Conservation (phyloP, 2,113 vertebrate species). For the Cariama cristata region DNA sequence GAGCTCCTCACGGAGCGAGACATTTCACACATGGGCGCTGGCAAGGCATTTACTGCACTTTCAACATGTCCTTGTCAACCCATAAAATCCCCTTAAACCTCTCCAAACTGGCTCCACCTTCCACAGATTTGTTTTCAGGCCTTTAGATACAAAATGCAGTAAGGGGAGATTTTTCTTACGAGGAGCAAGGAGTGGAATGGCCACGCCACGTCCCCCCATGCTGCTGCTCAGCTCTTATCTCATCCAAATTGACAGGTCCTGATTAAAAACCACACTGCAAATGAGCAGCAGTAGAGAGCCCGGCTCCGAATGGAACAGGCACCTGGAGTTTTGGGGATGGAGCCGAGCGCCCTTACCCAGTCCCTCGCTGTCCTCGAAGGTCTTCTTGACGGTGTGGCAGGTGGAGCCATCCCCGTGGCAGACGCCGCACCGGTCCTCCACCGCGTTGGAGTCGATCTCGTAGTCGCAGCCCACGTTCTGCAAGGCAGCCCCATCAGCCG, state of each 20-base stretch:
- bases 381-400: slow-evolving; percentile 88
- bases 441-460: slow-evolving; percentile 86
- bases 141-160: neutral
- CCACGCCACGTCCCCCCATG: rapidly evolving
- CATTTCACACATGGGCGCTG: rapidly evolving
- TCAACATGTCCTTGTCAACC: neutral
- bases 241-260: rapidly evolving
- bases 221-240: rapidly evolving
- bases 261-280: neutral
- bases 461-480: slow-evolving; percentile 95
- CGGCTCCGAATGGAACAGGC: rapidly evolving
- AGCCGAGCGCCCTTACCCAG: slow-evolving; percentile 76
- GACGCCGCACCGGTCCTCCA: slow-evolving; percentile 92
- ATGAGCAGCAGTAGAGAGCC: neutral
- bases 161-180: neutral
- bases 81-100: neutral
- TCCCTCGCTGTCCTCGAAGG: slow-evolving; percentile 87
- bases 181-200: neutral
- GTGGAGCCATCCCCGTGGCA: slow-evolving; percentile 91
- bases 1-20: rapidly evolving
- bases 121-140: neutral
- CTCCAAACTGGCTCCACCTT: neutral
- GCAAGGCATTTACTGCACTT: neutral
- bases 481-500: neutral
- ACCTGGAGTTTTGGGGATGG: rapidly evolving